Base-by-base conservation (phyloP, 2,888 invertebrate species). In the Pemphredon lugubris region DNA sequence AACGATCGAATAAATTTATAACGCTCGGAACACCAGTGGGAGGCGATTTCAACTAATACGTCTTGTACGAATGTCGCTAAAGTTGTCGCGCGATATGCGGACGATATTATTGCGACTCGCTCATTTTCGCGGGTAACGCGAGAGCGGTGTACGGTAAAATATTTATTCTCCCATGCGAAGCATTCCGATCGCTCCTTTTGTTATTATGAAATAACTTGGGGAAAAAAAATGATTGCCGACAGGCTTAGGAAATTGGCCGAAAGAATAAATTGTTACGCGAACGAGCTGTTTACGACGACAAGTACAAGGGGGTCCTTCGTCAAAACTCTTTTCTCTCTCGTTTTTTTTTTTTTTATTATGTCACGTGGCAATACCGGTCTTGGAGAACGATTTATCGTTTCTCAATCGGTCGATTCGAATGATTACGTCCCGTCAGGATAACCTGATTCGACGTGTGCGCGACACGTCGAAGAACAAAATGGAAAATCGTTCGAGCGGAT, bases 341-440 rank as follows among this genome's bases (percentile, higher is more conserved):
- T 26, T 65, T 44, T 40, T 58, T 55, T 70, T 67, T 54, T 57
- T 26, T 65, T 44, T 40, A 57, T 58, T 54, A 55, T 71, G 79
- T 74, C 81, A 77, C 78, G 74, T 73, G 79, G 79, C 75, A 60
- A 65, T 81, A 79, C 77, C 71, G 75, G 76, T 82, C 81, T 79
- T 70, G 63, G 45, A 18, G 47, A 65, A 18, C 59, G 53, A 70
- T 71, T 71, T 78, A 82, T 83, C 79, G 76, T 77, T 81, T 79
- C 71, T 68, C 59, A 72, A 80, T 77, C 70, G 68, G 32, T 44
- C 63, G 73, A 75, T 70, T 73, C 77, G 58, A 77, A 67, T 44
- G 61, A 80, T 80, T 73, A 72, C 65, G 75, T 73, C 77, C 75
- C 48, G 44, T 55, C 18, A 47, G 69, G 75, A 77, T 75, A 77